Evolutionary conservation across 1,140 invertebrate species (phyloP), one percentile per base, ranked within the genome.

Genomic region (Diorhabda carinulata): DNA sequence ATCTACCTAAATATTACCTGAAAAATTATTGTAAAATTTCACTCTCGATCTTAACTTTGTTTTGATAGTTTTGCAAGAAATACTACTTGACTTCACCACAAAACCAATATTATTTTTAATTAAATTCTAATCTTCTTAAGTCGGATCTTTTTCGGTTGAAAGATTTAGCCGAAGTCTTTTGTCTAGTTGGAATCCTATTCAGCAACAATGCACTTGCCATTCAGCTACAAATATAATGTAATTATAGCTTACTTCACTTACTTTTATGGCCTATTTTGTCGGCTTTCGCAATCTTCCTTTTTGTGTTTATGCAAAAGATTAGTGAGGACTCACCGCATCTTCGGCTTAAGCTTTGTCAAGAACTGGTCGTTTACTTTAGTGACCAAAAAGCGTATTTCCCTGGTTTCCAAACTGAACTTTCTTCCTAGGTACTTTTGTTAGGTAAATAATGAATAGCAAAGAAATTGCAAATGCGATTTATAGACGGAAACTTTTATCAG

Each of bases 91-190:
- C 47, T 52, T 52, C 47, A 52, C 47, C 47, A 52, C 47, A 52
- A 52, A 52, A 52, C 47, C 47, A 52, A 52, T 52, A 52, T 52
- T 52, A 52, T 52, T 52, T 52, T 52, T 52, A 52, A 52, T 52
- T 52, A 52, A 52, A 52, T 52, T 52, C 47, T 52, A 52, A 52
- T 6, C 47, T 52, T 52, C 47, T 52, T 52, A 52, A 6, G 4
- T n/a, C 47, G n/a, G 47, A 52, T 52, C n/a, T n/a, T 4, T 52
- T 52, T n/a, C 47, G n/a, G 6, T 52, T 52, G 6, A 52, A 52
- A 52, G 47, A 52, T 6, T 52, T n/a, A 8, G 6, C 47, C 47
- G 47, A 52, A 52, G n/a, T 8, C 47, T 52, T 52, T 52, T 52
- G 47, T 52, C 47, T 52, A 52, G 6, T 52, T 52, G n/a, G n/a